Evolutionary conservation across 1,140 invertebrate genomes (phyloP).

Genomic region (Diachasma alloeum): DNA sequence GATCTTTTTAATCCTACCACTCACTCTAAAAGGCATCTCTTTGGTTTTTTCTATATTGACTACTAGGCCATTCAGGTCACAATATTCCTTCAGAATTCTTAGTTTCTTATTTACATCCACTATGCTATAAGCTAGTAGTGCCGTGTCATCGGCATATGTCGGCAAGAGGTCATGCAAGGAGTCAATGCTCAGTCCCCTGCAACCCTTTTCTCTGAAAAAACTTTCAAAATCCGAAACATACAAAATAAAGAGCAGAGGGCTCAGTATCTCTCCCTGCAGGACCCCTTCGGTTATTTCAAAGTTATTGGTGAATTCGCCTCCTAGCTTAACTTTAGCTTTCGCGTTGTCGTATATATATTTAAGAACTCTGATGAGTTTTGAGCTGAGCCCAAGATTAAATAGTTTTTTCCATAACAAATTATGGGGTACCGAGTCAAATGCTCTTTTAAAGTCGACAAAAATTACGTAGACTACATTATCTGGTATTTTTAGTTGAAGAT

Average conservation of each 20-base stretch:
- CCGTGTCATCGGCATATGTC: conserved; percentile 8
- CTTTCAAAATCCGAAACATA: conserved; percentile 1
- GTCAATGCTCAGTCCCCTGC: background rate
- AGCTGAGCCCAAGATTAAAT: too few species aligned
- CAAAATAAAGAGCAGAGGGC: background rate
- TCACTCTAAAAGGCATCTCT: background rate
- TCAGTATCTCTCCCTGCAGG: background rate
- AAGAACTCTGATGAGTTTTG: too few species aligned
- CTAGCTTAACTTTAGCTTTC: too few species aligned
- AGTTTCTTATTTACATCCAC: background rate
- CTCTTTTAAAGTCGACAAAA: too few species aligned
- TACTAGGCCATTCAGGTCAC: background rate
- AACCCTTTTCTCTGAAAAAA: background rate
- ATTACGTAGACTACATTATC: too few species aligned
- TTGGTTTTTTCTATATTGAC: conserved; percentile 10
- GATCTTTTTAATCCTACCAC: background rate
- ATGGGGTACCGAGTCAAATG: too few species aligned
- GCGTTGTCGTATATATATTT: too few species aligned
- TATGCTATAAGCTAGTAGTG: background rate
- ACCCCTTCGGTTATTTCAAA: too few species aligned
- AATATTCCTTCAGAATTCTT: background rate
- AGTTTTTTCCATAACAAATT: too few species aligned
- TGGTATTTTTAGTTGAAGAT: background rate
- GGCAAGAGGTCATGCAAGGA: background rate
- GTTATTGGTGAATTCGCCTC: too few species aligned